A percentile compares a stretch with the other conserved stretches of the same genome.
Evolutionary conservation across 2,113 vertebrate genomes (phyloP).

Genomic region (Nymphicus hollandicus): DNA sequence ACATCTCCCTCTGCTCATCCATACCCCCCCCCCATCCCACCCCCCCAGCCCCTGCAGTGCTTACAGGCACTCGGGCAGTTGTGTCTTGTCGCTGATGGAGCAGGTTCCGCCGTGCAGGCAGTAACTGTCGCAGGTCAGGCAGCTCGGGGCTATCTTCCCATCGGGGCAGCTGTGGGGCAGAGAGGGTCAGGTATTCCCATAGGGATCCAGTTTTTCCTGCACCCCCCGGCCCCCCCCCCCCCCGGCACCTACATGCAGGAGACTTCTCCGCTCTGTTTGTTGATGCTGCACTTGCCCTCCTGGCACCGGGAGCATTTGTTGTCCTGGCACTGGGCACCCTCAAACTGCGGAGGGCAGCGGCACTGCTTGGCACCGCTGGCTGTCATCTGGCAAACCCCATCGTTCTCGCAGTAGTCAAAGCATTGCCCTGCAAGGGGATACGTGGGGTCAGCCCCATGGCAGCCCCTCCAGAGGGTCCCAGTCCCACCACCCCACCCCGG

Average conservation of each 20-base stretch:
- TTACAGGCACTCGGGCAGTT: constrained; percentile 90
- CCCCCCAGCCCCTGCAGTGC: not conserved
- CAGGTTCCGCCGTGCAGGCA: constrained; percentile 85
- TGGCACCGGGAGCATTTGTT: constrained; percentile 89
- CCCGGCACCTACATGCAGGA: constrained; percentile 82
- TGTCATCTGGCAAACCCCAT: constrained; percentile 83
- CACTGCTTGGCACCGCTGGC: constrained; percentile 81
- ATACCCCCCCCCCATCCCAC: accelerated
- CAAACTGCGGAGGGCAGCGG: constrained; percentile 78
- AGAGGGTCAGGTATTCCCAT: not conserved
- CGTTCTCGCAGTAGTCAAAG: constrained; percentile 85
- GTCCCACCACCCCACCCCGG: accelerated
- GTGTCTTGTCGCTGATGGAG: constrained; percentile 77
- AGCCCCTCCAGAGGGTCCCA: accelerated
- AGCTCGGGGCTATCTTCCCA: constrained; percentile 81
- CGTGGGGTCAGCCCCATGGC: accelerated
- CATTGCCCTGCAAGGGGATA: constrained; percentile 76
- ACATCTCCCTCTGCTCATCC: accelerated
- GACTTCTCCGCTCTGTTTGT: constrained; percentile 77
- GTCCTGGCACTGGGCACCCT: constrained; percentile 82
- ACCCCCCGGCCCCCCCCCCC: not conserved
- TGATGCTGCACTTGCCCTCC: constrained; percentile 81
- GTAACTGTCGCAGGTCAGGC: constrained; percentile 84
- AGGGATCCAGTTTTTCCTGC: not conserved
- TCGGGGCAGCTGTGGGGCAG: constrained; percentile 80